phyloP scores from a whole-genome alignment of 2,888 invertebrate genomes.

The Epinotia bilunana region DNA sequence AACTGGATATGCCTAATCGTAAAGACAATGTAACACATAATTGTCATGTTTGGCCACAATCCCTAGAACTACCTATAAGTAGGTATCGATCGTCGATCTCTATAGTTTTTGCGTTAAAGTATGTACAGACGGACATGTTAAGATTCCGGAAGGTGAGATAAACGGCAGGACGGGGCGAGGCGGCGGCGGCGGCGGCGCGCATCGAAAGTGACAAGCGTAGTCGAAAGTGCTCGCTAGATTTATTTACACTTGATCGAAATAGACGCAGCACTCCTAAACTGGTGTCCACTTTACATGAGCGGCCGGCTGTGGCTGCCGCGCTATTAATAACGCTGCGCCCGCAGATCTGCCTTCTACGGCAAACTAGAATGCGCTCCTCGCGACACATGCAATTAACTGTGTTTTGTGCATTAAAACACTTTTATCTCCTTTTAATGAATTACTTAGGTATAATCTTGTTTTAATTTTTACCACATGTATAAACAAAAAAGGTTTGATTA shows the following conservation, averaged over 20 bases:
- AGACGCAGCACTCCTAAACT: constrained; percentile 78
- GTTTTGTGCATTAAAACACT: constrained; percentile 68
- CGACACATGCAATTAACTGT: constrained; percentile 68
- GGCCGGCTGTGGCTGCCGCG: constrained; percentile 61
- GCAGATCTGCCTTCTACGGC: constrained; percentile 76
- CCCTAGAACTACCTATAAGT: neutral
- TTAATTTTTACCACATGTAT: constrained; percentile 27
- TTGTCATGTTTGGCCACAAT: constrained; percentile 28
- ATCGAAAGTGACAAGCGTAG: constrained; percentile 78
- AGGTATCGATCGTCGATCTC: neutral
- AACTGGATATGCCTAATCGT: constrained; percentile 32
- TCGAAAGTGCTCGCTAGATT: constrained; percentile 80
- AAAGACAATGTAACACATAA: constrained; percentile 23
- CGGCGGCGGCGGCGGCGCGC: constrained; percentile 52
- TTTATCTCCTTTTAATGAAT: constrained; percentile 64
- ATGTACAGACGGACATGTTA: neutral
- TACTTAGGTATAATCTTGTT: constrained; percentile 58
- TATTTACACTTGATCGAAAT: constrained; percentile 82
- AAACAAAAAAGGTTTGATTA: no score
- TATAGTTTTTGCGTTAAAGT: constrained; percentile 1
- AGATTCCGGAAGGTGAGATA: constrained; percentile 40
- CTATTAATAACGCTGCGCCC: constrained; percentile 77
- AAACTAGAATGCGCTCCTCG: constrained; percentile 70
- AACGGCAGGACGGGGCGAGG: constrained; percentile 58
- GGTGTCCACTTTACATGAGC: constrained; percentile 77